Percentiles rank a stretch among this genome's conserved stretches.
These are phyloP conservation scores for Xerus rutilus DNA, from an alignment of 2,797 vertebrate species.

Conservation along the genomic window DNA sequence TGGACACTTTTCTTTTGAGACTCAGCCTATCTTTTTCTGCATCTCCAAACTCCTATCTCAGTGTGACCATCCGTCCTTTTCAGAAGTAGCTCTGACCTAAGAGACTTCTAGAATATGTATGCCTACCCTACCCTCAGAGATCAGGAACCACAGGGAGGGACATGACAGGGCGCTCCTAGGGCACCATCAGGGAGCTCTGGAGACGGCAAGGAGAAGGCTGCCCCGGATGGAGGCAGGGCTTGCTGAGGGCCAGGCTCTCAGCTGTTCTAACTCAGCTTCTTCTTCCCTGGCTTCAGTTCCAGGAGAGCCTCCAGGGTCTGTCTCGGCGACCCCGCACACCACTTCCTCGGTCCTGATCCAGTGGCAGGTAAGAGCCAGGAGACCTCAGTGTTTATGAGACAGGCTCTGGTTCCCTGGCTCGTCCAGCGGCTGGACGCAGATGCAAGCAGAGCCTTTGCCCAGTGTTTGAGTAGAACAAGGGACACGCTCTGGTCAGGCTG, in stretches of 20 bases:
- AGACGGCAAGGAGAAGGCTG: not conserved
- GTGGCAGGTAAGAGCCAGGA: slow-evolving; percentile 93
- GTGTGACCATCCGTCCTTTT: not conserved
- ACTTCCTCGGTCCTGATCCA: slow-evolving; percentile 97
- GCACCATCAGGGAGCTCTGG: not conserved
- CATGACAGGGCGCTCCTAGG: accelerated
- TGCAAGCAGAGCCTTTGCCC: not conserved
- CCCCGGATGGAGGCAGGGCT: not conserved
- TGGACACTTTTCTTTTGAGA: not conserved
- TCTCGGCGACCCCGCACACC: slow-evolving; percentile 94
- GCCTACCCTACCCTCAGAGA: not conserved
- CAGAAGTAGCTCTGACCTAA: not conserved
- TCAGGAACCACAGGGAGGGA: not conserved
- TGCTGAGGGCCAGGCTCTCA: not conserved
- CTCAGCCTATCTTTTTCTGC: too few species aligned
- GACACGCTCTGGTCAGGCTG: not conserved
- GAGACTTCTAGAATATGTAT: too few species aligned
- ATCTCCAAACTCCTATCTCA: too few species aligned
- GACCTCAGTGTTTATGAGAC: accelerated
- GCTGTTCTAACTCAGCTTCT: not conserved
- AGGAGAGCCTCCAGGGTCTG: slow-evolving; percentile 93
- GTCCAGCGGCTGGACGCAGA: accelerated
- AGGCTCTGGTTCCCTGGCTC: accelerated
- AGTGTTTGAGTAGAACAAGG: not conserved
- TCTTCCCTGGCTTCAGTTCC: slow-evolving; percentile 90